Percentiles rank a stretch among this genome's conserved stretches.
Conservation (phyloP, 2,113 vertebrate species). For the Chrysemys picta region DNA sequence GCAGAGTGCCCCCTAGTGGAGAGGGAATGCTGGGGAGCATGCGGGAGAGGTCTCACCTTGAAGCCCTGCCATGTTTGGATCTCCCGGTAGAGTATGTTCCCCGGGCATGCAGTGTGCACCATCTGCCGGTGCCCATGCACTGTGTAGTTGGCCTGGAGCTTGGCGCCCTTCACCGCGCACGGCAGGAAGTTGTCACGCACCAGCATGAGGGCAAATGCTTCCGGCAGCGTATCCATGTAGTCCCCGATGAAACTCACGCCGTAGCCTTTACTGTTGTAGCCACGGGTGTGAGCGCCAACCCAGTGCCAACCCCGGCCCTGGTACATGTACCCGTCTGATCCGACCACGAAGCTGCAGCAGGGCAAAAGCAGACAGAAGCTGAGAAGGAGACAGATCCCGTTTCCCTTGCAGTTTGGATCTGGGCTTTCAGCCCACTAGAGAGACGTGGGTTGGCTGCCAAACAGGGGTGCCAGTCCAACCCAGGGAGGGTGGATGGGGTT, state of each 20-base stretch:
- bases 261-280: constrained; percentile 86
- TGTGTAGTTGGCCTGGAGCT: constrained; percentile 73
- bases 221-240: constrained; percentile 78
- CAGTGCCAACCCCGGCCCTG: constrained; percentile 89
- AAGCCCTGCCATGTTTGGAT: constrained; percentile 85
- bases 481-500: not conserved
- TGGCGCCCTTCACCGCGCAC: constrained; percentile 75
- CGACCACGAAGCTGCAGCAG: constrained; percentile 85
- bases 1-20: too few species aligned
- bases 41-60: constrained; percentile 42
- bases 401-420: not conserved
- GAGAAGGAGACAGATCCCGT: not conserved
- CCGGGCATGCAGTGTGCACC: constrained; percentile 83
- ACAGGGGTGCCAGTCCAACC: not conserved
- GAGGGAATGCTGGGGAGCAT: not conserved
- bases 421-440: not conserved
- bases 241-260: constrained; percentile 88
- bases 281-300: constrained; percentile 88
- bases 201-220: constrained; percentile 67
- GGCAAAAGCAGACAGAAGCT: not conserved
- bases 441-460: not conserved
- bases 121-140: constrained; percentile 88
- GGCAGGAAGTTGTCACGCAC: constrained; percentile 80
- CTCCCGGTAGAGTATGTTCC: constrained; percentile 82
- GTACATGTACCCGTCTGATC: constrained; percentile 89